Evolutionary conservation across 30 jellyfish, hydroid and myxozoan species (phyloP), one percentile per base, ranked within the genome.

Genomic region (Catostylus mosaicus): DNA sequence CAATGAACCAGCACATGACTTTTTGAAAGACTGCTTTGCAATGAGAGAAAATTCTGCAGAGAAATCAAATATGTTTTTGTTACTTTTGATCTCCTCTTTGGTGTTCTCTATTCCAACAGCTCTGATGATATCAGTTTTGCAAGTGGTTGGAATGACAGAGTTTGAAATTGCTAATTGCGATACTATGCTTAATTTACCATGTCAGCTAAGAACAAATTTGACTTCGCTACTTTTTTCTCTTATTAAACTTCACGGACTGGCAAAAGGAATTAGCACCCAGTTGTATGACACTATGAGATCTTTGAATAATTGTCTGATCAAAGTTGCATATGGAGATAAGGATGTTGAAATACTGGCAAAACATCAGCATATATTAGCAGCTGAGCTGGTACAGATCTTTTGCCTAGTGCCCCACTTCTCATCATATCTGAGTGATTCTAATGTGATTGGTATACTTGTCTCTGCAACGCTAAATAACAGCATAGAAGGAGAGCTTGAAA

Each of bases 241-340:
- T 50, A 33, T 80, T 8, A 80, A 80, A 35, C 56, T 80, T 10
- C 69, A 80, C 14, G 77, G 76, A 14, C 43, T 35, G 12, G 68
- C 47, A 14, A 18, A 33, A 30, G 84, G 83, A 51, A 66, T 80
- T 36, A 43, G 51, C 24, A 30, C 47, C 9, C 71, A 19, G n/a
- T 84, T 66, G 9, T 80, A 30, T 54, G 47, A 80, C 7, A 52
- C 78, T 11, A 32, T 80, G 50, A 52, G 52, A 51, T 20, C 77
- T 0, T 51, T 80, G 82, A 67, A 51, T 57, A 26, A 50, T 20
- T 20, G 46, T 16, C 43, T 80, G 27, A 33, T 46, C 30, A 69
- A 67, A 43, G 78, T 80, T 80, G 90, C 90, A 30, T 67, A 80
- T 80, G 90, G 90, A 27, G 68, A 37, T 12, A 43, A 26, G 46